Evolutionary conservation across 2,113 vertebrate species (phyloP).

Genomic region (Lamprologus callipterus): DNA sequence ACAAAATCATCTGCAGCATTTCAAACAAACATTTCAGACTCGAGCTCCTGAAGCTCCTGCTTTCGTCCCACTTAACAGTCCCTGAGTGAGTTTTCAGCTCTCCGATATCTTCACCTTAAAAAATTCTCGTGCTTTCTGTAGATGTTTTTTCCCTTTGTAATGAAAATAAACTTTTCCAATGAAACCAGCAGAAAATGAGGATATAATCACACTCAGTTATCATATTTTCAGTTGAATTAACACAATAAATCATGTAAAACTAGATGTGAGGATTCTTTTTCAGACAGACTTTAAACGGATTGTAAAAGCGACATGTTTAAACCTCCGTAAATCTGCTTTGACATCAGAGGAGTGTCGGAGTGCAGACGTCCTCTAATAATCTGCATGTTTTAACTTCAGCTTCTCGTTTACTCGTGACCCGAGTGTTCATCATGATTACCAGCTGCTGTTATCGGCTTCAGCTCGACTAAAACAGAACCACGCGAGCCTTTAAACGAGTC

Average conservation of each 20-base stretch:
- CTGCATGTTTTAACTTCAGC: background rate
- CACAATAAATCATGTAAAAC: background rate
- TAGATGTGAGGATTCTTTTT: background rate
- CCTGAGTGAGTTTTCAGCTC: background rate
- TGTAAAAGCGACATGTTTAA: background rate
- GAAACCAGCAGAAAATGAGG: background rate
- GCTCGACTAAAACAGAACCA: background rate
- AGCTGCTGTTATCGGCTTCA: background rate
- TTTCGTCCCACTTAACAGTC: background rate
- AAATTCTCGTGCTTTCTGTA: background rate
- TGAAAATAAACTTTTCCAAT: background rate
- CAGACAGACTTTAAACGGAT: background rate
- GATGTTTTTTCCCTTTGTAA: background rate
- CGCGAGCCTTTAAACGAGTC: background rate
- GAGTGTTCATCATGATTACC: background rate
- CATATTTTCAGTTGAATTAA: background rate
- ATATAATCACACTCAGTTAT: background rate
- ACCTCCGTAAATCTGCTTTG: background rate
- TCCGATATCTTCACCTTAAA: background rate
- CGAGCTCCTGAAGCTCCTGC: background rate
- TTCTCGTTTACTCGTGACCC: background rate
- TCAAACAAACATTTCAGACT: background rate
- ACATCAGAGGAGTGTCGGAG: background rate
- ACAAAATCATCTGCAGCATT: background rate
- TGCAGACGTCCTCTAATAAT: background rate